These are phyloP conservation scores for Penaeus vannamei DNA, from an alignment of 1,140 invertebrate genomes.

Conservation along the genomic window DNA sequence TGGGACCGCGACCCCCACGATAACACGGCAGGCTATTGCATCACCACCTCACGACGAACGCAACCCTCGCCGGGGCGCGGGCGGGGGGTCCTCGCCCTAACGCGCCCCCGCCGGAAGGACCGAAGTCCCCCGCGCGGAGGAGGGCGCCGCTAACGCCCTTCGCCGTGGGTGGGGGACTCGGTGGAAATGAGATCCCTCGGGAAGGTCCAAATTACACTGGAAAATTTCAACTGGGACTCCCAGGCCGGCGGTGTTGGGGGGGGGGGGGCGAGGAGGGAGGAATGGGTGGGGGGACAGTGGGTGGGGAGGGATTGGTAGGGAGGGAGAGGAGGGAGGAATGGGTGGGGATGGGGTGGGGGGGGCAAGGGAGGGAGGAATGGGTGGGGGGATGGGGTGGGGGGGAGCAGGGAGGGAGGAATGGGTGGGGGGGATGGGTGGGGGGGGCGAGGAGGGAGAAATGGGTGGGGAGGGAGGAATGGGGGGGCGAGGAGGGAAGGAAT, in stretches of 20 bases:
- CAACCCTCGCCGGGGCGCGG: slow-evolving; percentile 30
- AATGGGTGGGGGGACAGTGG: no score
- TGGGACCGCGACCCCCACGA: slow-evolving; percentile 61
- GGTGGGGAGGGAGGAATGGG: no score
- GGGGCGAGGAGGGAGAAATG: no score
- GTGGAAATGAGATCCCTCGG: slow-evolving; percentile 61
- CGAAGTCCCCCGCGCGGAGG: slow-evolving; percentile 9
- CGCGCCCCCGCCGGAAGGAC: slow-evolving; percentile 1
- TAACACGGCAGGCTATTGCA: slow-evolving; percentile 64
- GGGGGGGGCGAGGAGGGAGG: no score
- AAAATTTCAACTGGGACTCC: slow-evolving; percentile 66
- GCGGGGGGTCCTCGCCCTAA: neutral
- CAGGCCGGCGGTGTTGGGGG: slow-evolving; percentile 51
- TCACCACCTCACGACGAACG: slow-evolving; percentile 45
- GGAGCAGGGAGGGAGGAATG: no score
- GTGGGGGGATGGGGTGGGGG: no score
- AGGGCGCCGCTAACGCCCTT: slow-evolving; percentile 42
- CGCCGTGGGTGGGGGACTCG: slow-evolving; percentile 60
- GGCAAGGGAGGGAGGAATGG: no score
- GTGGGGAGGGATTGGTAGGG: no score
- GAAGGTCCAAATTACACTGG: slow-evolving; percentile 63
- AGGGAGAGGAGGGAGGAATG: no score
- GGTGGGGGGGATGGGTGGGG: no score
- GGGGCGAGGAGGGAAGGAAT: no score
- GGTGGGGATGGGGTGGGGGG: no score